phyloP scores from a whole-genome alignment of 2,888 invertebrate species.

The Aleiodes alternator region DNA sequence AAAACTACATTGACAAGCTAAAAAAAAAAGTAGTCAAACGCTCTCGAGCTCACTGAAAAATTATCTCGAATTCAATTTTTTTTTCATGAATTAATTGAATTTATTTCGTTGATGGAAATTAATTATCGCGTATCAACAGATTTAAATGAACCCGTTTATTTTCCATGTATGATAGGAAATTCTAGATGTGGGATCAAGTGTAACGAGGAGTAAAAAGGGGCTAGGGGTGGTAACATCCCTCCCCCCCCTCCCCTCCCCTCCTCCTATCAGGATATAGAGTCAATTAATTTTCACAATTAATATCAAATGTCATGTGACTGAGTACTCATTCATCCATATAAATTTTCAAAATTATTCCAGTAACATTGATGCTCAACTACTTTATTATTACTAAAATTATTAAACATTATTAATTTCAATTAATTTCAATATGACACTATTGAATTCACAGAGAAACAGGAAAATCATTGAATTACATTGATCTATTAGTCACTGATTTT shows the following conservation, averaged over 20 bases:
- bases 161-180: not conserved
- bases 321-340: constrained; percentile 27
- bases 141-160: not conserved
- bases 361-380: constrained; percentile 54
- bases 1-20: no score
- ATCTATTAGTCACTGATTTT: no score
- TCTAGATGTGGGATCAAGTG: not conserved
- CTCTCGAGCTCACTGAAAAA: no score
- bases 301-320: constrained; percentile 53
- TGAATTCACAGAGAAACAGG: no score
- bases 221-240: no score
- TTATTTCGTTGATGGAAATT: constrained; percentile 17
- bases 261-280: constrained; percentile 33
- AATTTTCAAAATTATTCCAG: constrained; percentile 37
- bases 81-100: constrained; percentile 25
- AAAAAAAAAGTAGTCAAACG: no score
- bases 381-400: constrained; percentile 48
- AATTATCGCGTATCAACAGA: constrained; percentile 17
- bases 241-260: no score
- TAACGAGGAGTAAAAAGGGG: not conserved
- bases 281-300: constrained; percentile 63
- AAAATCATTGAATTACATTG: no score
- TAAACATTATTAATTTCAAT: no score
- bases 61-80: no score
- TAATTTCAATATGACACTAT: no score